phyloP scores from a whole-genome alignment of 2,888 invertebrate species.

The Cantharis rufa region DNA sequence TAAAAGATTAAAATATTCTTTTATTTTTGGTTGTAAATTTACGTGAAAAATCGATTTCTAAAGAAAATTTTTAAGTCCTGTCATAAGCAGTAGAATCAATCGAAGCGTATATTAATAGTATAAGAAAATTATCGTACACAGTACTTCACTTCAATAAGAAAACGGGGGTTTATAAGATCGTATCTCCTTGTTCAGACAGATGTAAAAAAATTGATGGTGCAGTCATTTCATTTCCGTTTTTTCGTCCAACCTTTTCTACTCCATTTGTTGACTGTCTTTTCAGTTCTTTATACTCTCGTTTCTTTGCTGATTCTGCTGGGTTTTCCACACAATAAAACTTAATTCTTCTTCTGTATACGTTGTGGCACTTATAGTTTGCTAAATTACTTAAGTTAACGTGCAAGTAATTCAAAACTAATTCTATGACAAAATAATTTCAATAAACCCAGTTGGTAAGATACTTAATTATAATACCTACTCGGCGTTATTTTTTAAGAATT shows the following conservation, averaged over 20 bases:
- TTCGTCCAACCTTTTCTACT: constrained; percentile 35
- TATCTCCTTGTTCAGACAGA: constrained; percentile 32
- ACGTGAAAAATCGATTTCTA: neutral
- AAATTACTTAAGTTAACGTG: constrained; percentile 37
- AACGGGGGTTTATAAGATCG: constrained; percentile 25
- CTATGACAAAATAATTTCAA: neutral
- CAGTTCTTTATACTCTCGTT: constrained; percentile 35
- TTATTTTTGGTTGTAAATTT: neutral
- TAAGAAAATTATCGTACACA: constrained; percentile 23
- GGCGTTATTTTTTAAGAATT: neutral
- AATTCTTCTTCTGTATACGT: constrained; percentile 40
- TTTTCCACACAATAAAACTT: constrained; percentile 45
- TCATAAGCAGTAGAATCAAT: constrained; percentile 21
- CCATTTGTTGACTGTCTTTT: constrained; percentile 39
- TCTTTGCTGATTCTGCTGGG: constrained; percentile 38
- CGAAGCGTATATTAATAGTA: constrained; percentile 18
- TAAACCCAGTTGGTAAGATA: neutral
- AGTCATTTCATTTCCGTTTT: constrained; percentile 39
- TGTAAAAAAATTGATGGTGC: constrained; percentile 33
- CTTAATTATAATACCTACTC: neutral
- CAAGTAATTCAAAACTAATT: neutral
- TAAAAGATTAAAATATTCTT: neutral
- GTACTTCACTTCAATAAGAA: constrained; percentile 21
- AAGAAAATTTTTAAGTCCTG: constrained; percentile 5
- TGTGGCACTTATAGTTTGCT: constrained; percentile 30